These are phyloP conservation scores for Elachura formosa DNA, from an alignment of 2,113 vertebrate species.

Conservation along the genomic window DNA sequence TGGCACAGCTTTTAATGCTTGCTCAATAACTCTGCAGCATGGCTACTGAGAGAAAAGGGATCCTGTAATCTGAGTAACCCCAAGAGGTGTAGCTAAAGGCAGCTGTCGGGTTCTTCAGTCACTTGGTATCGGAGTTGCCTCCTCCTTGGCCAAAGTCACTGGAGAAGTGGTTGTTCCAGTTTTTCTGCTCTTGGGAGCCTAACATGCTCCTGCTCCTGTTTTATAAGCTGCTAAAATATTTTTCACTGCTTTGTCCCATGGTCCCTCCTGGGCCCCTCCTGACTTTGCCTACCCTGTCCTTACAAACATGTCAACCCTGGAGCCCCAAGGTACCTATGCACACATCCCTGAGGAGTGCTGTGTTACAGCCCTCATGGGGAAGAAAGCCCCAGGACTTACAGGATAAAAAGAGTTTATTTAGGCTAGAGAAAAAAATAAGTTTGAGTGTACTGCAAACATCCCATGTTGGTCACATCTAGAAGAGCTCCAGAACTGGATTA, in stretches of 20 bases:
- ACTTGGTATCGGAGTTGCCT: background rate
- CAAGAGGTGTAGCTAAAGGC: background rate
- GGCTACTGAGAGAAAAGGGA: background rate
- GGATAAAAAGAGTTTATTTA: background rate
- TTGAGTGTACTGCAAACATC: background rate
- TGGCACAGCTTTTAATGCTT: background rate
- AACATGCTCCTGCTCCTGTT: background rate
- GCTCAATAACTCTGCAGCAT: background rate
- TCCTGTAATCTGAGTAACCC: background rate
- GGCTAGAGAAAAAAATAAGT: background rate
- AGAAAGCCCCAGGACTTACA: background rate
- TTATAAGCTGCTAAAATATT: background rate
- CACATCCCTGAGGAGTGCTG: background rate
- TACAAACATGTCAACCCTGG: background rate
- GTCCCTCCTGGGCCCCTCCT: background rate
- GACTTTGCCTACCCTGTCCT: background rate
- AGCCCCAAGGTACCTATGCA: accelerated
- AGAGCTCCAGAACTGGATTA: background rate
- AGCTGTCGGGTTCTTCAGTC: background rate
- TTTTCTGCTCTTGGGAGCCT: background rate
- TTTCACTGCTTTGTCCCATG: background rate
- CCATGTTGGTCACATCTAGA: background rate
- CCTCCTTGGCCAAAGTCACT: background rate
- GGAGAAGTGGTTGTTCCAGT: background rate
- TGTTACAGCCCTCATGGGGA: background rate